Evolutionary conservation across 2,113 vertebrate species (phyloP).

Genomic region (Isichthys henryi): DNA sequence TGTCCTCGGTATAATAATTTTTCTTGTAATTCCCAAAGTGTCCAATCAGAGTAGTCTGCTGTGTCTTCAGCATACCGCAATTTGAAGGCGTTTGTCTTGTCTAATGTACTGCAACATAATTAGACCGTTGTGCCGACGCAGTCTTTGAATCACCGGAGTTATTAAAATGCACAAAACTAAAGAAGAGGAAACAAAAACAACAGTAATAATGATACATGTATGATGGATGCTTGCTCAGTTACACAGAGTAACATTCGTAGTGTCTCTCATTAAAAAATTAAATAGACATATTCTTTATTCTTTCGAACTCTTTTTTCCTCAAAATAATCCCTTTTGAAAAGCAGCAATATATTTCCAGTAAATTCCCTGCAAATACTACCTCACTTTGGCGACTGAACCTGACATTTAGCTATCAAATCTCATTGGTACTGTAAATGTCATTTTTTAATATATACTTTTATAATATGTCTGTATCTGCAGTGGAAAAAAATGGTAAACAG

Average conservation of each 20-base stretch:
- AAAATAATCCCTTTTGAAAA: background rate
- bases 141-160: background rate
- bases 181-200: background rate
- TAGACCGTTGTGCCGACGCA: background rate
- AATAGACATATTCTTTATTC: background rate
- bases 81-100: background rate
- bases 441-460: background rate
- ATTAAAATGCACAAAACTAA: background rate
- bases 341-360: background rate
- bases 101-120: constrained; percentile 7
- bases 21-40: background rate
- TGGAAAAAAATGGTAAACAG: background rate
- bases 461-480: background rate
- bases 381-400: background rate
- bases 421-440: background rate
- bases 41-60: background rate
- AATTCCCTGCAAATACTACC: background rate
- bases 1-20: background rate
- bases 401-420: background rate
- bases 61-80: background rate
- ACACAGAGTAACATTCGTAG: background rate
- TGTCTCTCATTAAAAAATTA: background rate
- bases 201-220: background rate
- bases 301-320: background rate
- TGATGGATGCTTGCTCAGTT: background rate